Percentiles rank a stretch among this genome's conserved stretches.
Conservation (phyloP, 2,888 invertebrate species). For the Aradus depressus region DNA sequence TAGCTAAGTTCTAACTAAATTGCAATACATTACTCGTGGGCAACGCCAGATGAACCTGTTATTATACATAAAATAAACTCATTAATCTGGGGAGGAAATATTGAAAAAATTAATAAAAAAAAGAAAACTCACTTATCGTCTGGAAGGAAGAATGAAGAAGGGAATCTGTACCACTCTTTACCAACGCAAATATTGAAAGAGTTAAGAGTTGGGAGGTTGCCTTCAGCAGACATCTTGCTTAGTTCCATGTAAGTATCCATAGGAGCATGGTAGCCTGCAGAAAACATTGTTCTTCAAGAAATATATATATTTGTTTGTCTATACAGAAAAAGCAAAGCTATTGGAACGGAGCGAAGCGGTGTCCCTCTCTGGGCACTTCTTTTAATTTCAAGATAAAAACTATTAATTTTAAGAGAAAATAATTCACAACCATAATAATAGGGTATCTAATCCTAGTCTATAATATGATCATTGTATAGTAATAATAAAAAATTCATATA, state of each 20-base stretch:
- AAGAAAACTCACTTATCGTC: constrained; percentile 42
- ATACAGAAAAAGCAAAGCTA: constrained; percentile 9
- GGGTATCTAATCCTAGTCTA: neutral
- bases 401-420: neutral
- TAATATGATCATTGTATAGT: neutral
- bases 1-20: too few relatives aligned
- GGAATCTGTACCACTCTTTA: constrained; percentile 96
- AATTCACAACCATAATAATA: neutral
- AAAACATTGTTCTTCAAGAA: neutral
- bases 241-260: constrained; percentile 71
- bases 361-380: too few relatives aligned
- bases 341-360: neutral
- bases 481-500: too few relatives aligned
- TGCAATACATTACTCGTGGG: neutral
- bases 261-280: constrained; percentile 76
- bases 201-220: constrained; percentile 38
- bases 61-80: too few relatives aligned
- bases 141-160: constrained; percentile 89
- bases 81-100: neutral
- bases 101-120: neutral
- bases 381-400: neutral
- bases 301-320: neutral
- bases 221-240: constrained; percentile 44
- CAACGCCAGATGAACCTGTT: too few relatives aligned
- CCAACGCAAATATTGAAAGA: constrained; percentile 76